Base-by-base conservation (phyloP, 2,113 vertebrate genomes). In the Atrichornis clamosus region DNA sequence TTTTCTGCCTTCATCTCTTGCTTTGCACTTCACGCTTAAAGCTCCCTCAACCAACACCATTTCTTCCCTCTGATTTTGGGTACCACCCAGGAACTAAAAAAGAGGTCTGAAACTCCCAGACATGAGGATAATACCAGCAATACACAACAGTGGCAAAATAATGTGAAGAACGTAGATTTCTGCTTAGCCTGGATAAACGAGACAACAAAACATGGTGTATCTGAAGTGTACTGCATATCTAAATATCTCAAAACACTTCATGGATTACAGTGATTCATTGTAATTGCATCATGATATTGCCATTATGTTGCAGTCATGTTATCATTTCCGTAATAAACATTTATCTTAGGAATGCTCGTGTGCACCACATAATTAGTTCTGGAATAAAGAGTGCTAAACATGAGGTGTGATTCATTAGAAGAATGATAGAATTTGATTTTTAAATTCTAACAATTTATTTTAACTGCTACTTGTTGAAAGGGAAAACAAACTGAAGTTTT, bases 251-350 rank as follows among this genome's bases (percentile, higher is more conserved):
- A 83, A 94, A 70, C 72, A 76, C 84, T 97, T 83, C 82, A 86
- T 20, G 64, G 87, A 63, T 96, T 83, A 83, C 13, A 74, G 67
- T 95, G 91, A 97, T 97, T 93, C 90, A 93, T 90, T 96, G 84
- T 96, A 96, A 96, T 96, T 95, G 87, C 91, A 94, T 88, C 87
- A 84, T 96, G 90, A 88, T 95, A 88, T 74, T 95, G 82, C 90
- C 75, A 93, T 97, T 97, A 84, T 85, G 90, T 73, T 94, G 84
- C 93, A 97, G 93, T 94, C 84, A 63, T 94, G 91, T 94, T 97
- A 95, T 94, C 81, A 82, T 96, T 95, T 90, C 90, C 1, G 35
- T 95, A 96, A 94, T 96, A 97, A 97, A 96, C 93, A 96, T 96
- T 96, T 96, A 94, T 96, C 90, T 94, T 88, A 91, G 82, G 67